Evolutionary conservation across 2,113 vertebrate genomes (phyloP).

Genomic region (Numida meleagris): DNA sequence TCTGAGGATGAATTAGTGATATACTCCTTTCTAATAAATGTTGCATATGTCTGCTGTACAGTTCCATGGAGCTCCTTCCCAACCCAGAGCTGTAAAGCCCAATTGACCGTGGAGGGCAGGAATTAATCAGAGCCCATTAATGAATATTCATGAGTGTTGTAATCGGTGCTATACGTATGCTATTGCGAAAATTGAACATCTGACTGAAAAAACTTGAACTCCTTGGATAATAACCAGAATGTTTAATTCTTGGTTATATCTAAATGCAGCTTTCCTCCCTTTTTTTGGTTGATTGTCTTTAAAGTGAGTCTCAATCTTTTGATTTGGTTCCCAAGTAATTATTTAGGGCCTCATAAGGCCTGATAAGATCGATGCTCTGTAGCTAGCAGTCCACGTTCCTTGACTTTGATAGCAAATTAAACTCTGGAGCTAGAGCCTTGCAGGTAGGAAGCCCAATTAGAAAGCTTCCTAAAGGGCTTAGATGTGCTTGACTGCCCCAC

Average conservation of each 20-base stretch:
- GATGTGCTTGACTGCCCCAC: not conserved
- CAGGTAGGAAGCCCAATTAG: slow-evolving; percentile 20
- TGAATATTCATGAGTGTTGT: not conserved
- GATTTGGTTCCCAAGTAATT: not conserved
- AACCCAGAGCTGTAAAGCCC: not conserved
- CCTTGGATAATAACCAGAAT: not conserved
- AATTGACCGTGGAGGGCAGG: not conserved
- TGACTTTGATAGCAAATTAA: not conserved
- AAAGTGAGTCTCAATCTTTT: not conserved
- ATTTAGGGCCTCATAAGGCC: not conserved
- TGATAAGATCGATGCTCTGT: not conserved
- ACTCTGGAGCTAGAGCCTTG: not conserved
- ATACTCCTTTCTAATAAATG: not conserved
- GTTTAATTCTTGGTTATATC: not conserved
- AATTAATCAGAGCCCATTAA: not conserved
- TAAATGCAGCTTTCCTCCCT: not conserved
- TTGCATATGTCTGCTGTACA: not conserved
- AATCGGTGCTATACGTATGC: not conserved
- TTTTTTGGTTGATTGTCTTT: not conserved
- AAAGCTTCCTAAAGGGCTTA: not conserved
- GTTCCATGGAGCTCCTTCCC: not conserved
- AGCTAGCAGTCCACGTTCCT: not conserved
- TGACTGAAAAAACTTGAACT: not conserved
- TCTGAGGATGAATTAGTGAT: not conserved
- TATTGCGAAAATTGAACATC: not conserved